phyloP scores from a whole-genome alignment of 2,113 vertebrate species.

The Addax nasomaculatus region DNA sequence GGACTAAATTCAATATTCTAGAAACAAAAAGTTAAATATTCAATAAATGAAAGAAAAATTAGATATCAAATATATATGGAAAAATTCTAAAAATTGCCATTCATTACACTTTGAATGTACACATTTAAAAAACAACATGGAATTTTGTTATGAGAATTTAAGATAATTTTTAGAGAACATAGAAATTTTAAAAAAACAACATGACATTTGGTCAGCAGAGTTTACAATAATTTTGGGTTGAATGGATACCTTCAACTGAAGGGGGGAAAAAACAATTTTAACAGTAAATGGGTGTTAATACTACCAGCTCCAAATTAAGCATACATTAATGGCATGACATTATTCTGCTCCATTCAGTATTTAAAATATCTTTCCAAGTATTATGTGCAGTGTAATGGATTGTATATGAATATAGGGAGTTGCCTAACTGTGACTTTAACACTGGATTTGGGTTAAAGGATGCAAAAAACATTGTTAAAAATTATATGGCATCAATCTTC shows the following conservation, averaged over 20 bases:
- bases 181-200: not conserved
- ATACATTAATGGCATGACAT: not conserved
- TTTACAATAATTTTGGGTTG: not conserved
- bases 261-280: not conserved
- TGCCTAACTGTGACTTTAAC: slow-evolving; percentile 35
- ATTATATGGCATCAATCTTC: not conserved
- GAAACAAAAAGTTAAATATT: slow-evolving; percentile 24
- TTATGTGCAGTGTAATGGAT: not conserved
- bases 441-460: slow-evolving; percentile 31
- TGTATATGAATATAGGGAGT: not conserved
- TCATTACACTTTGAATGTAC: not conserved
- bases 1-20: not conserved
- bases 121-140: not conserved
- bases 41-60: slow-evolving; percentile 31
- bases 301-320: not conserved
- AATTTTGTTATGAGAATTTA: slow-evolving; percentile 39
- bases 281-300: slow-evolving; percentile 38
- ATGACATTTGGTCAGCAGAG: not conserved
- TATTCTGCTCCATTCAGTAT: slow-evolving; percentile 27
- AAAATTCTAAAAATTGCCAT: not conserved
- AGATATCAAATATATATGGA: not conserved
- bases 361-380: not conserved
- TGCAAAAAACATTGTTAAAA: slow-evolving; percentile 38
- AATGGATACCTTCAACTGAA: slow-evolving; percentile 35
- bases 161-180: slow-evolving; percentile 9